phyloP scores from a whole-genome alignment of 2,113 vertebrate species.

The Cygnus atratus region DNA sequence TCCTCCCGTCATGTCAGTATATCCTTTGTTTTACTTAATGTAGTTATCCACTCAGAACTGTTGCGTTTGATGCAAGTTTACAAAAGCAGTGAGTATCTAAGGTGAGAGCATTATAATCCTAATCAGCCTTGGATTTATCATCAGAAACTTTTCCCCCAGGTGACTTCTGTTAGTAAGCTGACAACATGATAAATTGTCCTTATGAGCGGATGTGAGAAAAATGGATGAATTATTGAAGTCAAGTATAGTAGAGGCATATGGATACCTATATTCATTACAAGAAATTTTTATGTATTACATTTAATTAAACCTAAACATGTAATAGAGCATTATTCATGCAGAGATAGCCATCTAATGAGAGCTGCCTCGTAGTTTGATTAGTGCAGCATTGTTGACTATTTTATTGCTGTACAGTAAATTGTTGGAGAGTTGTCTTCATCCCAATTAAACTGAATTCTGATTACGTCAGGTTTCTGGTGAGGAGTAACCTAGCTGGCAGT shows the following conservation, averaged over 20 bases:
- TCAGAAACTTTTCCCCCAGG: not conserved
- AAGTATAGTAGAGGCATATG: not conserved
- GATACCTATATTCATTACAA: conserved; percentile 29
- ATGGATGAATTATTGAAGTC: conserved; percentile 5
- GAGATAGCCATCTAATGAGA: conserved; percentile 33
- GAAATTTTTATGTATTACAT: conserved; percentile 34
- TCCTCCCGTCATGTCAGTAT: not conserved
- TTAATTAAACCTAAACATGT: conserved; percentile 67
- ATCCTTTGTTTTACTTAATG: not conserved
- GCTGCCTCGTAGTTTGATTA: conserved; percentile 28
- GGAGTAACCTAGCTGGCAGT: not conserved
- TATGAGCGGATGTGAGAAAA: not conserved
- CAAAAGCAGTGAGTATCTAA: fast-evolving
- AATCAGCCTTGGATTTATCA: not conserved
- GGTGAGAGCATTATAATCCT: not conserved
- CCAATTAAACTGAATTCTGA: not conserved
- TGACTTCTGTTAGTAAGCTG: not conserved
- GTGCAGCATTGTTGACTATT: conserved; percentile 2
- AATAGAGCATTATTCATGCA: conserved; percentile 47
- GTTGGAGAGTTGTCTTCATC: not conserved
- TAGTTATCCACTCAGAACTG: not conserved
- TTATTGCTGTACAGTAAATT: conserved; percentile 19
- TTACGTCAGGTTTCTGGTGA: not conserved
- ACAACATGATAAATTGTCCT: conserved; percentile 5
- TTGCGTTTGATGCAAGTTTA: not conserved